Conservation (phyloP, 2,888 invertebrate species). For the Malthinus seriepunctatus region DNA sequence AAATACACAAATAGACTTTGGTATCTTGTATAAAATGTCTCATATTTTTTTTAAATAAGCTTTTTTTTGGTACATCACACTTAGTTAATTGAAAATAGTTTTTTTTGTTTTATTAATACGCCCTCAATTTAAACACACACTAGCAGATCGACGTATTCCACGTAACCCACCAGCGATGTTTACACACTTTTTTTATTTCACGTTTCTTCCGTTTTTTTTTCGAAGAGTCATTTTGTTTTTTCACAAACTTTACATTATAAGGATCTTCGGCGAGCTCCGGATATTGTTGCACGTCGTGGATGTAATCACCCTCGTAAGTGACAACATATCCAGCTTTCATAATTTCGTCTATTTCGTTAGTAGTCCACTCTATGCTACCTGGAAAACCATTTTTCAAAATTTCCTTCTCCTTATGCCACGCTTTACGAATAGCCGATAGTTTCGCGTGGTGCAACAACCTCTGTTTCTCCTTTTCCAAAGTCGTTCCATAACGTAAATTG, state of each 20-base stretch:
- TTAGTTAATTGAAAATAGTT: conserved; percentile 55
- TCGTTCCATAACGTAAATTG: conserved; percentile 93
- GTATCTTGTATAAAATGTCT: conserved; percentile 61
- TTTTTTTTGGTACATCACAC: conserved; percentile 56
- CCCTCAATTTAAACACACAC: conserved; percentile 24
- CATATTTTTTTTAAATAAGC: conserved; percentile 47
- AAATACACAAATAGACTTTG: conserved; percentile 69
- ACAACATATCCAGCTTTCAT: conserved; percentile 80
- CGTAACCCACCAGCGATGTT: conserved; percentile 51
- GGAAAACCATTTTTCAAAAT: conserved; percentile 76
- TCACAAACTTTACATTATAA: conserved; percentile 88
- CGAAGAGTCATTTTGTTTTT: conserved; percentile 74
- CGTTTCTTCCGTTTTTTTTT: conserved; percentile 76
- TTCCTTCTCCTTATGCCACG: conserved; percentile 92
- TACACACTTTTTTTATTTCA: conserved; percentile 49
- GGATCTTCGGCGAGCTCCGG: conserved; percentile 96
- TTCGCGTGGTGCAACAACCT: conserved; percentile 90
- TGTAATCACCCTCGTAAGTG: conserved; percentile 89
- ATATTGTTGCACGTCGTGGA: conserved; percentile 86
- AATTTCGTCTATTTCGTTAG: conserved; percentile 87
- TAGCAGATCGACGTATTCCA: conserved; percentile 45
- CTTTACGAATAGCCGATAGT: conserved; percentile 81
- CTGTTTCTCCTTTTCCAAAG: conserved; percentile 85
- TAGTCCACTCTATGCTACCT: conserved; percentile 83
- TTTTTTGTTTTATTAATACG: conserved; percentile 38